Evolutionary conservation across 30 jellyfish, hydroid and myxozoan genomes (phyloP).

Genomic region (Chrysaora quinquecirrha): DNA sequence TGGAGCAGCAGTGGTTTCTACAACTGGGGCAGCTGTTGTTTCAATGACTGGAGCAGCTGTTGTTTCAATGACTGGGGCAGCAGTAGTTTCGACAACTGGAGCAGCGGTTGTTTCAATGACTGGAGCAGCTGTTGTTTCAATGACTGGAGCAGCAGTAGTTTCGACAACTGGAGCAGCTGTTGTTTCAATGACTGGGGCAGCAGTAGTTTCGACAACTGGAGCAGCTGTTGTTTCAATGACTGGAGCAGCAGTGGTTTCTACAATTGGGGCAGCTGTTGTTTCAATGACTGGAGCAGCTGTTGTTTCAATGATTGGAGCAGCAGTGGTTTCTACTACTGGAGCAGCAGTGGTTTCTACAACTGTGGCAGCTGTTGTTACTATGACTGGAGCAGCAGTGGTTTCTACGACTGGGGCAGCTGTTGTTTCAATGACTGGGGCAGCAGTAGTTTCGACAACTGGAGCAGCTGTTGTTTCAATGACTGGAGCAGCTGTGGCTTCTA

Average conservation of each 20-base stretch:
- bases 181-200: slow-evolving; percentile 16
- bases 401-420: slow-evolving; percentile 40
- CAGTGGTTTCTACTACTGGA: slow-evolving; percentile 16
- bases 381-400: slow-evolving; percentile 52
- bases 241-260: slow-evolving; percentile 51
- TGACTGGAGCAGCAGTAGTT: slow-evolving; percentile 42
- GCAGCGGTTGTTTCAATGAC: slow-evolving; percentile 6
- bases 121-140: slow-evolving; percentile 32
- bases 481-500: slow-evolving; percentile 34
- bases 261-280: slow-evolving; percentile 40
- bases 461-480: slow-evolving; percentile 18
- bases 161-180: slow-evolving; percentile 32
- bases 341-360: slow-evolving; percentile 32
- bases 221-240: slow-evolving; percentile 2
- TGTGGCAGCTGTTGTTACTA: slow-evolving; percentile 56
- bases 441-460: slow-evolving; percentile 33
- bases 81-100: not conserved
- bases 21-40: slow-evolving; percentile 14
- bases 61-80: slow-evolving; percentile 23
- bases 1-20: slow-evolving; percentile 34
- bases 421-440: slow-evolving; percentile 41
- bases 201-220: slow-evolving; percentile 12
- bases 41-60: slow-evolving; percentile 18
- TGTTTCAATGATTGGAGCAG: slow-evolving; percentile 19
- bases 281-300: slow-evolving; percentile 10